Conservation (phyloP, 2,888 invertebrate species). For the Ryuthela nishihirai region DNA sequence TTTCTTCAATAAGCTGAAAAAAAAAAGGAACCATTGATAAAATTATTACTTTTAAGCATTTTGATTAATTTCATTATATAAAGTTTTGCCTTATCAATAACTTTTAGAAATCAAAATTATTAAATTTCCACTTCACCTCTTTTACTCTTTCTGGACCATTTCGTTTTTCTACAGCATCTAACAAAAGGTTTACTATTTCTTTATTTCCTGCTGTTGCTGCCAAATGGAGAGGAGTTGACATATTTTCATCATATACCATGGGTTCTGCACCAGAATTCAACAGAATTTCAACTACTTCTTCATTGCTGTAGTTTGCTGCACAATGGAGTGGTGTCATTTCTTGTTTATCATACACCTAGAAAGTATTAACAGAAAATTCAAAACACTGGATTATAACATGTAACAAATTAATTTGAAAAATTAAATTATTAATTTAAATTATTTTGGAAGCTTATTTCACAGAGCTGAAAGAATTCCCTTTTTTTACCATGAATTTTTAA, state of each 20-base stretch:
- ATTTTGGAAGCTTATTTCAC: too few relatives aligned
- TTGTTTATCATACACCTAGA: conserved; percentile 51
- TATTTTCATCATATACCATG: conserved; percentile 46
- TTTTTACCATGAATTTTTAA: too few relatives aligned
- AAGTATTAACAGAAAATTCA: background rate
- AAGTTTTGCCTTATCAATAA: background rate
- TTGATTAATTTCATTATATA: background rate
- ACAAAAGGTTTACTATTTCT: conserved; percentile 41
- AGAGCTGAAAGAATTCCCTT: too few relatives aligned
- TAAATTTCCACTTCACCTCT: conserved; percentile 3
- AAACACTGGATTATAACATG: background rate
- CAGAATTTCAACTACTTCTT: conserved; percentile 48
- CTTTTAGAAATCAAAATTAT: background rate
- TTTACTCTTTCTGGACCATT: background rate
- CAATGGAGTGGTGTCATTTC: conserved; percentile 53
- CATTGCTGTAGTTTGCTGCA: conserved; percentile 52
- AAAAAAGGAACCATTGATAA: conserved; percentile 4
- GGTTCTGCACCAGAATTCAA: conserved; percentile 49
- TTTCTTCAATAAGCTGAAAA: conserved; percentile 50
- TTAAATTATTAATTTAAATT: too few relatives aligned
- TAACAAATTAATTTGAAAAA: too few relatives aligned
- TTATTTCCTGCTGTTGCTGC: conserved; percentile 48
- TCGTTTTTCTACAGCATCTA: conserved; percentile 33
- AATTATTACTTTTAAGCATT: background rate
- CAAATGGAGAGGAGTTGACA: conserved; percentile 52